A percentile compares a stretch with the other conserved stretches of the same genome.
phyloP scores from a whole-genome alignment of 30 jellyfish, hydroid and myxozoan species.

The Aurelia aurita region DNA sequence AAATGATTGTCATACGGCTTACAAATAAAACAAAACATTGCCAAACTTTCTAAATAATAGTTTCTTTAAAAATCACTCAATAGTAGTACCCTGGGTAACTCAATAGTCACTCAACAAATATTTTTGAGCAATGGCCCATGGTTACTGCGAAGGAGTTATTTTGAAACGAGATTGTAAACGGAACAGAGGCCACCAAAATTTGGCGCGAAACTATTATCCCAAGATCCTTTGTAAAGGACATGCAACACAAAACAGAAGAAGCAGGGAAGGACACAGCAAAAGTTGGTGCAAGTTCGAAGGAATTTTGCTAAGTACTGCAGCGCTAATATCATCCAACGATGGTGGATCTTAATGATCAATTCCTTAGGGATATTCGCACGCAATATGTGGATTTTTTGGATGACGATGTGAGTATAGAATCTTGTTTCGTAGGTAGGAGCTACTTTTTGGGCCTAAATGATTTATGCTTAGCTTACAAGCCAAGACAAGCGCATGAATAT shows the following conservation, averaged over 20 bases:
- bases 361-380: slow-evolving; percentile 88
- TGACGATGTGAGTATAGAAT: slow-evolving; percentile 86
- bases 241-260: not conserved
- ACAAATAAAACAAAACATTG: too few relatives aligned
- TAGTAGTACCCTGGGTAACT: too few relatives aligned
- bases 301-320: not conserved
- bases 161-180: not conserved
- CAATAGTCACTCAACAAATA: too few relatives aligned
- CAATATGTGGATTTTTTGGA: slow-evolving; percentile 94
- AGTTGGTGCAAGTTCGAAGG: not conserved
- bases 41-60: too few relatives aligned
- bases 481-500: too few relatives aligned
- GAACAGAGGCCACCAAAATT: not conserved
- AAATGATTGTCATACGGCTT: too few relatives aligned
- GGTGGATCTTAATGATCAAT: slow-evolving; percentile 76
- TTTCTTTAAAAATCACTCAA: too few relatives aligned
- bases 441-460: too few relatives aligned
- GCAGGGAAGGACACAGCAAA: not conserved
- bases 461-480: too few relatives aligned
- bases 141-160: not conserved
- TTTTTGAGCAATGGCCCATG: too few relatives aligned
- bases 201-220: slow-evolving; percentile 55
- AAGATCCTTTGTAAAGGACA: not conserved
- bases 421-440: not conserved
- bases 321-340: not conserved